These are phyloP conservation scores for Chymomyza fuscimana DNA, from an alignment of 2,888 invertebrate species.

Conservation along the genomic window DNA sequence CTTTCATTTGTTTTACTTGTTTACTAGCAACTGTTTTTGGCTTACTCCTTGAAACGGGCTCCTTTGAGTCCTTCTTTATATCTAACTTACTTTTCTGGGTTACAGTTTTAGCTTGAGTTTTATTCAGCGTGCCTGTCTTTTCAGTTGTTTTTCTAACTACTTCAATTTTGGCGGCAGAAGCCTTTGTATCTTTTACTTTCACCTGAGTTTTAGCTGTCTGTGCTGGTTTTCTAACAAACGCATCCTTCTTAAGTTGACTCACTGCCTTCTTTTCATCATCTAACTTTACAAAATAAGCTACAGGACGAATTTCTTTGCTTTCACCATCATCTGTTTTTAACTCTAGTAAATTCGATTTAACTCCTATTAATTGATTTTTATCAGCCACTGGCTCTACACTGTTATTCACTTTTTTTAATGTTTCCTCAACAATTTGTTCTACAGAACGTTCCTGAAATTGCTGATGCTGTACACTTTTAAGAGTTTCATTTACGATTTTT, in stretches of 20 bases:
- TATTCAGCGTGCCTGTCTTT: conserved; percentile 11
- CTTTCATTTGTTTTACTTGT: conserved; percentile 26
- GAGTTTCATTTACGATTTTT: conserved; percentile 57
- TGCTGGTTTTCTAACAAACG: background rate
- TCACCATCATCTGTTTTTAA: background rate
- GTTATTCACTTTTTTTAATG: conserved; percentile 42
- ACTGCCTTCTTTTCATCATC: conserved; percentile 36
- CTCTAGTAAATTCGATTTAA: background rate
- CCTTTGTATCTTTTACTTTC: conserved; percentile 13
- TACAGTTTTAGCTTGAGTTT: conserved; percentile 3
- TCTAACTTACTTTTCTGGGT: conserved; percentile 13
- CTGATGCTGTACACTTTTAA: conserved; percentile 37
- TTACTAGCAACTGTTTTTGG: conserved; percentile 21
- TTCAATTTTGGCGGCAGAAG: background rate
- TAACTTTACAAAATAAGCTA: conserved; percentile 70
- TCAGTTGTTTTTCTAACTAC: background rate
- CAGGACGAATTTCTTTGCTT: conserved; percentile 48
- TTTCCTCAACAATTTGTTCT: conserved; percentile 58
- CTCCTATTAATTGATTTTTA: background rate
- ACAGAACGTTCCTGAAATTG: conserved; percentile 41
- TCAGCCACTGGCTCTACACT: background rate
- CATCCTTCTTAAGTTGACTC: conserved; percentile 23
- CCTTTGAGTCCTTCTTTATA: conserved; percentile 23
- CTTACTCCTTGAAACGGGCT: conserved; percentile 24
- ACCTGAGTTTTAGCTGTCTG: background rate